Conservation (phyloP, 2,888 invertebrate species). For the Agrochola macilenta region DNA sequence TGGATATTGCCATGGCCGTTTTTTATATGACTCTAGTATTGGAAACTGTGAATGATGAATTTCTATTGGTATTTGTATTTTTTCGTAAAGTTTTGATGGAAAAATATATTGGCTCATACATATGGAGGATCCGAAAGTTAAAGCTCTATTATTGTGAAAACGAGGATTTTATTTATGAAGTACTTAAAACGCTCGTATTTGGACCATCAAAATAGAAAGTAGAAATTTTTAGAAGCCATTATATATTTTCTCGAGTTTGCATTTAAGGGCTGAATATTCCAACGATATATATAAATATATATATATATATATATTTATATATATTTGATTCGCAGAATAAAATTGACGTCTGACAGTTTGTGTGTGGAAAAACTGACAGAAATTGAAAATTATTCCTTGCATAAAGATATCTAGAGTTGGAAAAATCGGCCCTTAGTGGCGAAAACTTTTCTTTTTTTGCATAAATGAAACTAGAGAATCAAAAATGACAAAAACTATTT, state of each 20-base stretch:
- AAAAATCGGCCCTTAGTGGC: too few species aligned
- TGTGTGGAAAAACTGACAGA: too few species aligned
- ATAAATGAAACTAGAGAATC: not conserved
- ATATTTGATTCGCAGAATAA: too few species aligned
- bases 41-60: slow-evolving; percentile 75
- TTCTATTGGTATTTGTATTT: slow-evolving; percentile 74
- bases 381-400: too few species aligned
- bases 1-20: slow-evolving; percentile 81
- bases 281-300: too few species aligned
- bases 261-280: not conserved
- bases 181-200: slow-evolving; percentile 8
- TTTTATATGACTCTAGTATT: slow-evolving; percentile 76
- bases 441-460: not conserved
- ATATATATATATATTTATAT: too few species aligned
- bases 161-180: slow-evolving; percentile 36
- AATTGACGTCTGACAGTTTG: too few species aligned
- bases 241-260: not conserved
- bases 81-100: slow-evolving; percentile 69
- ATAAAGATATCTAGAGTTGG: too few species aligned
- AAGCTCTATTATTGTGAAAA: slow-evolving; percentile 34
- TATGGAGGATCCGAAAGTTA: slow-evolving; percentile 55
- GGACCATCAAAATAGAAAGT: slow-evolving; percentile 29
- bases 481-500: not conserved
- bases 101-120: slow-evolving; percentile 67
- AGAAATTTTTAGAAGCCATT: not conserved